phyloP scores from a whole-genome alignment of 1,140 invertebrate genomes.

The Aphelenchoides besseyi region DNA sequence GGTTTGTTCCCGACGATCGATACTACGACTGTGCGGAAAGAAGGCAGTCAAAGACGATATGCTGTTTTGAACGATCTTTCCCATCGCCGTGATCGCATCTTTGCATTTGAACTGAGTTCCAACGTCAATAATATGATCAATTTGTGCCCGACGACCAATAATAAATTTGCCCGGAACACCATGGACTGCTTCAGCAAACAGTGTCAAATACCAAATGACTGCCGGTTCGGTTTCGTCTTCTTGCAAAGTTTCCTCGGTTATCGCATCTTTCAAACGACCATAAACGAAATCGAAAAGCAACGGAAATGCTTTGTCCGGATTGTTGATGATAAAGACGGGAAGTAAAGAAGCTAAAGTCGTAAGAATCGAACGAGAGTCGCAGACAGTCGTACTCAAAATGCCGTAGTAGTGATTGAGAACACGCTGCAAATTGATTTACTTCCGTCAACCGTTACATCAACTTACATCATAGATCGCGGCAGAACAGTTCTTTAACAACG shows the following conservation, averaged over 20 bases:
- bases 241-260: constrained; percentile 45
- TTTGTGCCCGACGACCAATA: constrained; percentile 17
- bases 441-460: too few species aligned
- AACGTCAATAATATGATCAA: constrained; percentile 31
- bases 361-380: constrained; percentile 78
- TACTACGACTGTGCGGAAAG: constrained; percentile 65
- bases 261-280: neutral
- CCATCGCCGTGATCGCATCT: constrained; percentile 38
- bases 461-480: constrained; percentile 68
- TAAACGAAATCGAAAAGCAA: constrained; percentile 26
- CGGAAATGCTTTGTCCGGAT: constrained; percentile 21
- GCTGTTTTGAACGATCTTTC: constrained; percentile 65
- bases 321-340: constrained; percentile 30
- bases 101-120: constrained; percentile 38
- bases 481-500: constrained; percentile 71
- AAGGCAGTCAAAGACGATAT: constrained; percentile 69
- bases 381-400: constrained; percentile 73
- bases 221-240: constrained; percentile 55
- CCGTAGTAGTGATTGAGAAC: constrained; percentile 73
- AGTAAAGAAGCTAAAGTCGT: constrained; percentile 46
- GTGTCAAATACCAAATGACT: constrained; percentile 52
- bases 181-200: constrained; percentile 37
- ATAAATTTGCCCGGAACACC: constrained; percentile 29
- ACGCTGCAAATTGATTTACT: constrained; percentile 63
- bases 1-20: constrained; percentile 65